Evolutionary conservation across 2,888 invertebrate species (phyloP).

Genomic region (Bimastos eiseni): DNA sequence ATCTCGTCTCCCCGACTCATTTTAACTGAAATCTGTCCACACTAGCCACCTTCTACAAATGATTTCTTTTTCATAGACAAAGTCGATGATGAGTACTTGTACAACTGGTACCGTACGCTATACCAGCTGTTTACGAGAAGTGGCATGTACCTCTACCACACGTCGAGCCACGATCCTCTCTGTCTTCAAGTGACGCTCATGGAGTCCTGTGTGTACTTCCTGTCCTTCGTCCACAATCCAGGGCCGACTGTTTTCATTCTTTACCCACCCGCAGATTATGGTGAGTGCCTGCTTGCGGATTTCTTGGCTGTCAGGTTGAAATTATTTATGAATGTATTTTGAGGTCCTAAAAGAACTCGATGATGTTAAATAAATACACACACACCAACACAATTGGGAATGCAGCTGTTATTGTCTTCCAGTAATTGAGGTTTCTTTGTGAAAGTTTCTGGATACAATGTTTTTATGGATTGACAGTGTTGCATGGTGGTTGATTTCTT

Average conservation of each 20-base stretch:
- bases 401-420: too few relatives aligned
- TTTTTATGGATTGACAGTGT: too few relatives aligned
- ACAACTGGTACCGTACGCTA: slow-evolving; percentile 51
- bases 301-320: neutral
- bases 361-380: too few relatives aligned
- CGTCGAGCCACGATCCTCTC: slow-evolving; percentile 52
- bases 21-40: neutral
- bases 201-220: slow-evolving; percentile 57
- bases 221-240: slow-evolving; percentile 54
- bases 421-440: too few relatives aligned
- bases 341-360: too few relatives aligned
- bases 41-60: neutral
- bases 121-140: slow-evolving; percentile 54
- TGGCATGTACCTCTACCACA: slow-evolving; percentile 55
- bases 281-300: slow-evolving; percentile 43
- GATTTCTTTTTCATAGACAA: slow-evolving; percentile 40
- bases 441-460: too few relatives aligned
- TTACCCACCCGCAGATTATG: slow-evolving; percentile 47
- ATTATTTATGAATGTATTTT: neutral
- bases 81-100: slow-evolving; percentile 45
- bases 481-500: too few relatives aligned
- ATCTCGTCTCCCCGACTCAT: too few relatives aligned
- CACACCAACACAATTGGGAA: too few relatives aligned
- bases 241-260: slow-evolving; percentile 51
- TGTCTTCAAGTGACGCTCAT: slow-evolving; percentile 60